phyloP scores from a whole-genome alignment of 2,797 vertebrate genomes.

The Sebastes melanostomus region DNA sequence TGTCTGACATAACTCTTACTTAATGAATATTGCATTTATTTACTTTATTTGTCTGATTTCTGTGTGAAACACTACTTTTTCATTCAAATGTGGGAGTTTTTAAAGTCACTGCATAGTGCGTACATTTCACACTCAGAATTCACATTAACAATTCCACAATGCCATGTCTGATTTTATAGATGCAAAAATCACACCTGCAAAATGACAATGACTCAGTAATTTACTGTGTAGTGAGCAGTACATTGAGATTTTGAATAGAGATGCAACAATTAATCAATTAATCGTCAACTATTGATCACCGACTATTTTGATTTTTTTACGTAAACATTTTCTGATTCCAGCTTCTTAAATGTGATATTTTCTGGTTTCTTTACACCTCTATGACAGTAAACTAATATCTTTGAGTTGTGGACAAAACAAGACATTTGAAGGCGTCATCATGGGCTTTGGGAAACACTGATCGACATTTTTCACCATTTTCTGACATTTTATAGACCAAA shows the following conservation, averaged over 20 bases:
- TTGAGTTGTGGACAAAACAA: too few relatives aligned
- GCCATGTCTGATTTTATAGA: neutral
- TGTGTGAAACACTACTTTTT: neutral
- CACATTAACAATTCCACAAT: neutral
- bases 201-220: neutral
- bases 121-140: neutral
- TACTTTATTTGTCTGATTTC: neutral
- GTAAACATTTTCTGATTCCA: too few relatives aligned
- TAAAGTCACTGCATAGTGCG: neutral
- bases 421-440: accelerated
- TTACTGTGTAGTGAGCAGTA: neutral
- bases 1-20: neutral
- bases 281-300: too few relatives aligned
- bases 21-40: neutral
- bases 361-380: too few relatives aligned
- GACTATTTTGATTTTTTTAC: too few relatives aligned
- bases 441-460: too few relatives aligned
- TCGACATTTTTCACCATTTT: too few relatives aligned
- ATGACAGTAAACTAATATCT: too few relatives aligned
- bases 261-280: too few relatives aligned
- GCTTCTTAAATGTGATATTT: too few relatives aligned
- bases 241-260: too few relatives aligned
- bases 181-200: neutral
- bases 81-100: neutral
- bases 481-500: too few relatives aligned